phyloP scores from a whole-genome alignment of 2,888 invertebrate species.

The Hipparchia sbordonii region DNA sequence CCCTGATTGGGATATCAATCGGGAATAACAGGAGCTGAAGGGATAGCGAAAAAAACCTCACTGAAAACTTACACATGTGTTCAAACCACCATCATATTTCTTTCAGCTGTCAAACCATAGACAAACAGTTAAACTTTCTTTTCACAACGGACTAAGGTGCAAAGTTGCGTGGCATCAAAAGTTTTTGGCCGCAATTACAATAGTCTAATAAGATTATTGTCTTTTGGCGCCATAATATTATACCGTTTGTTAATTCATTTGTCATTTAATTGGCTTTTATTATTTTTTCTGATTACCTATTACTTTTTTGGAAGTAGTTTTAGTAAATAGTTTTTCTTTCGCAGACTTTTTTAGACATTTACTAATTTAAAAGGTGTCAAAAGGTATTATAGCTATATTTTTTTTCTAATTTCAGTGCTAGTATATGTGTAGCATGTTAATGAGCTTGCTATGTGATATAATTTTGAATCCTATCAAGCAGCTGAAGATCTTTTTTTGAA shows the following conservation, averaged over 20 bases:
- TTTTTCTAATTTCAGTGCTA: no score
- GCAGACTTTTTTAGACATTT: background rate
- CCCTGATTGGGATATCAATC: conserved; percentile 54
- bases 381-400: no score
- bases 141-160: conserved; percentile 18
- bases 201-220: conserved; percentile 46
- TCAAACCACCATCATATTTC: conserved; percentile 21
- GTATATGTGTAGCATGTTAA: no score
- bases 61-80: conserved; percentile 53
- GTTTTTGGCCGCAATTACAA: conserved; percentile 39
- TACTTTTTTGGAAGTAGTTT: background rate
- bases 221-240: conserved; percentile 63
- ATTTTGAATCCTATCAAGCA: no score
- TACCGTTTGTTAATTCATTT: conserved; percentile 34
- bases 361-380: background rate
- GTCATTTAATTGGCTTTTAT: conserved; percentile 37
- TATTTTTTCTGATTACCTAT: conserved; percentile 32
- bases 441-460: no score
- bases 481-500: no score
- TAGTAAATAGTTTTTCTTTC: background rate
- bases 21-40: conserved; percentile 68
- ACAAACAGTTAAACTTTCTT: conserved; percentile 21
- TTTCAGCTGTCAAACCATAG: conserved; percentile 20
- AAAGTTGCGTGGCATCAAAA: conserved; percentile 28
- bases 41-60: conserved; percentile 62